Percentiles rank a stretch among this genome's conserved stretches.
These are phyloP conservation scores for Aphaenogaster rudis DNA, from an alignment of 1,140 invertebrate species.

Conservation along the genomic window DNA sequence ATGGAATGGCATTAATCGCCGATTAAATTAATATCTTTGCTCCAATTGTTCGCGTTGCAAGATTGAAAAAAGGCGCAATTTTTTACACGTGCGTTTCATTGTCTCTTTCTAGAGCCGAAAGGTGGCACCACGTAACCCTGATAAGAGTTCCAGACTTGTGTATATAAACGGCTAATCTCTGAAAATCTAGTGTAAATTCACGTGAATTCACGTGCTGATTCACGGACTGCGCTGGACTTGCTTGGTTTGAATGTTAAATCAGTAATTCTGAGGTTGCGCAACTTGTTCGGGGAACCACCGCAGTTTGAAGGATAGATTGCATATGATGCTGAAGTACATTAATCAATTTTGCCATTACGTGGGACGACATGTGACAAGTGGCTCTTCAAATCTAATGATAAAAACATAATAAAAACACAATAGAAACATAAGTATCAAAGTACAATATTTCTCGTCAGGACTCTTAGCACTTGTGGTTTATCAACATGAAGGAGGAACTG, in stretches of 20 bases:
- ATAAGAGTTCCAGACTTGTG: background rate
- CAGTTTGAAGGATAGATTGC: background rate
- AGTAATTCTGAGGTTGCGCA: background rate
- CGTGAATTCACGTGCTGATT: background rate
- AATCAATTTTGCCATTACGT: background rate
- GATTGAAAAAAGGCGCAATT: slow-evolving; percentile 4
- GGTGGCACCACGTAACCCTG: background rate
- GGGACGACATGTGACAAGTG: background rate
- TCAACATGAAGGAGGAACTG: slow-evolving; percentile 54
- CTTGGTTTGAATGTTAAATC: background rate
- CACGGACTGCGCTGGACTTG: background rate
- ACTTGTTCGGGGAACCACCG: background rate
- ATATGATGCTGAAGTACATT: background rate
- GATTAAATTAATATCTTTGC: too few species aligned
- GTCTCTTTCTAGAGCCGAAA: background rate
- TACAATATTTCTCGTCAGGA: background rate
- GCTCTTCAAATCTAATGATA: background rate
- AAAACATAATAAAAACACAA: slow-evolving; percentile 8
- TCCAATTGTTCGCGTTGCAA: too few species aligned
- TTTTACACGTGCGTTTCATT: background rate
- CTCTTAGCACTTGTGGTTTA: background rate
- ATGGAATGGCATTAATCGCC: background rate
- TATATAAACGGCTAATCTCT: background rate
- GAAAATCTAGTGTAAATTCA: background rate
- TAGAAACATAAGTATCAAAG: too few species aligned